Conservation (phyloP, 2,797 vertebrate genomes). For the Octomys mimax region DNA sequence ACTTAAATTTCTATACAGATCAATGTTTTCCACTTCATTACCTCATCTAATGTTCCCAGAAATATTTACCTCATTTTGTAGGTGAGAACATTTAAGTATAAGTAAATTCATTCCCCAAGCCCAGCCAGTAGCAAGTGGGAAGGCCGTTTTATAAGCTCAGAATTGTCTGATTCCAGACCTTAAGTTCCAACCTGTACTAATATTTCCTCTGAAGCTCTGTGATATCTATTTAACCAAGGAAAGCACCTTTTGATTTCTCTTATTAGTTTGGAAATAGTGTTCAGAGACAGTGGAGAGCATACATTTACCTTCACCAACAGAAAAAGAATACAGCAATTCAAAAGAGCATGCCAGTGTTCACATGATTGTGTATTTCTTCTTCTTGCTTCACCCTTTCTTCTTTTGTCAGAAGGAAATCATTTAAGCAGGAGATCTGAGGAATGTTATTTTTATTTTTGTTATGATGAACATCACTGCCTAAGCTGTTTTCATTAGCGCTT, state of each 20-base stretch:
- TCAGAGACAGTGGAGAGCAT: background rate
- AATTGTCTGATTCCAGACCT: background rate
- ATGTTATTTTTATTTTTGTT: background rate
- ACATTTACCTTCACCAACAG: background rate
- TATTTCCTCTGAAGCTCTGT: background rate
- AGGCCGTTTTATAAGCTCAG: background rate
- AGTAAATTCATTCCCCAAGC: background rate
- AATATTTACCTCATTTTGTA: background rate
- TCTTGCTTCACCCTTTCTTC: background rate
- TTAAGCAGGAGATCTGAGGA: conserved; percentile 2
- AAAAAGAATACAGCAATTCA: background rate
- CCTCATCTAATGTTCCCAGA: background rate
- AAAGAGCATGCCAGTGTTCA: background rate
- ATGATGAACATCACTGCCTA: background rate
- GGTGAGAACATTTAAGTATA: background rate
- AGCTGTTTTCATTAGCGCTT: background rate
- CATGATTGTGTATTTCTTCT: background rate
- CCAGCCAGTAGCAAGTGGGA: background rate
- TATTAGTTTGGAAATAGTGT: background rate
- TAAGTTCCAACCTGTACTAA: background rate
- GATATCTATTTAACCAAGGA: background rate
- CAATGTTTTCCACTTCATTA: background rate
- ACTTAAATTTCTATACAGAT: background rate
- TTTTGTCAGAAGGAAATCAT: conserved; percentile 16
- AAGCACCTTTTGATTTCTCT: background rate